A percentile compares a stretch with the other conserved stretches of the same genome.
Evolutionary conservation across 1,140 invertebrate genomes (phyloP).

Genomic region (Drosophila fuyamai): DNA sequence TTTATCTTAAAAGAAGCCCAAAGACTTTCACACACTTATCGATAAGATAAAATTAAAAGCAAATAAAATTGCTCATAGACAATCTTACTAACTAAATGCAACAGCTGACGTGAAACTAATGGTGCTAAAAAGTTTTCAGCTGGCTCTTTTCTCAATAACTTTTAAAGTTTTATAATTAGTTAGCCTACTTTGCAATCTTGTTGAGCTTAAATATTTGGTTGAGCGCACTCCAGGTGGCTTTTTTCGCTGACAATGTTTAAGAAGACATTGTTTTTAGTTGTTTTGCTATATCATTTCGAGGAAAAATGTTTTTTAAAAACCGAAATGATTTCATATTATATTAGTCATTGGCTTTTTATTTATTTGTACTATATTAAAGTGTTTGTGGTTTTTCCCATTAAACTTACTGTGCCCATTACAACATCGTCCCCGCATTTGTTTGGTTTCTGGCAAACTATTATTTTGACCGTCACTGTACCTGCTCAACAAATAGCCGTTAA

Average conservation of each 20-base stretch:
- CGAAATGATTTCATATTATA: too few relatives aligned
- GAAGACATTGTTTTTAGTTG: too few relatives aligned
- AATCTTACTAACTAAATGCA: neutral
- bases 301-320: too few relatives aligned
- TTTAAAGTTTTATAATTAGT: neutral
- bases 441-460: neutral
- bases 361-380: too few relatives aligned
- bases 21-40: constrained; percentile 48
- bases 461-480: constrained; percentile 5
- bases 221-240: neutral
- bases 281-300: too few relatives aligned
- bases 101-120: neutral
- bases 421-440: too few relatives aligned
- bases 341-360: too few relatives aligned
- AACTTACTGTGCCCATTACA: too few relatives aligned
- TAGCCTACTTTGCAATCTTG: neutral
- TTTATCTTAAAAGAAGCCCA: constrained; percentile 40
- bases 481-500: constrained; percentile 46
- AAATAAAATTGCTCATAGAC: constrained; percentile 13
- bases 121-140: neutral
- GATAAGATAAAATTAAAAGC: constrained; percentile 44
- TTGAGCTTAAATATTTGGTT: neutral
- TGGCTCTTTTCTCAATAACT: neutral
- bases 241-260: neutral
- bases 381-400: too few relatives aligned